phyloP scores from a whole-genome alignment of 2,888 invertebrate genomes.

The Anoncus sp. region DNA sequence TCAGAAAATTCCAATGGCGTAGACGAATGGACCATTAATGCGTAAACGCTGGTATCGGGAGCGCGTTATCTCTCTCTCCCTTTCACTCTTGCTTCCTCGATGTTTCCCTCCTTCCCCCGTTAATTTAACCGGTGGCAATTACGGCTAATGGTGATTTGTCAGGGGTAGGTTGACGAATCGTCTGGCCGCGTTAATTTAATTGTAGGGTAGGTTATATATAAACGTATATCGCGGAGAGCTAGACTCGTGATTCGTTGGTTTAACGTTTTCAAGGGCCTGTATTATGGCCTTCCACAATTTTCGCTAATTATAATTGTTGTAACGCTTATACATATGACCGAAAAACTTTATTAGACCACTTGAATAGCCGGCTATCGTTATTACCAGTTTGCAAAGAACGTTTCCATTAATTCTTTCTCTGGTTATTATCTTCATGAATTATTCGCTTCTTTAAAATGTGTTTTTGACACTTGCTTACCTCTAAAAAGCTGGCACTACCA shows the following conservation, averaged over 20 bases:
- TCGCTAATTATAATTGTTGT: not conserved
- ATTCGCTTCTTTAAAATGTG: too few relatives aligned
- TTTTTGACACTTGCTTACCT: too few relatives aligned
- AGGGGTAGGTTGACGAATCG: slow-evolving; percentile 57
- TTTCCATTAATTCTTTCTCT: too few relatives aligned
- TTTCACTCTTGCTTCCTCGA: not conserved
- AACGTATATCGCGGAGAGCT: not conserved
- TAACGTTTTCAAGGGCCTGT: slow-evolving; percentile 3
- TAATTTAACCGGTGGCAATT: slow-evolving; percentile 58
- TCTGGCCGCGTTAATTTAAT: slow-evolving; percentile 59
- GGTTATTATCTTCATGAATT: too few relatives aligned
- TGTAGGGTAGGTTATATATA: slow-evolving; percentile 37
- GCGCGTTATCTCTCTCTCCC: slow-evolving; percentile 9
- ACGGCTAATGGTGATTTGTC: slow-evolving; percentile 58
- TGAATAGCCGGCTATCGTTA: slow-evolving; percentile 7
- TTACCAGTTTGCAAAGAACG: not conserved
- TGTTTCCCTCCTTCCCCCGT: slow-evolving; percentile 19
- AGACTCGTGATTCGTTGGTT: slow-evolving; percentile 30
- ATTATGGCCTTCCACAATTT: not conserved
- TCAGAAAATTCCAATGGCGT: slow-evolving; percentile 49
- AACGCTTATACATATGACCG: not conserved
- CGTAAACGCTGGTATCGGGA: slow-evolving; percentile 44
- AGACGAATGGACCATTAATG: slow-evolving; percentile 61
- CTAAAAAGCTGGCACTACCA: too few relatives aligned
- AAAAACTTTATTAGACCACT: slow-evolving; percentile 47